Conservation (phyloP, 2,888 invertebrate genomes). For the Parnassius mnemosyne region DNA sequence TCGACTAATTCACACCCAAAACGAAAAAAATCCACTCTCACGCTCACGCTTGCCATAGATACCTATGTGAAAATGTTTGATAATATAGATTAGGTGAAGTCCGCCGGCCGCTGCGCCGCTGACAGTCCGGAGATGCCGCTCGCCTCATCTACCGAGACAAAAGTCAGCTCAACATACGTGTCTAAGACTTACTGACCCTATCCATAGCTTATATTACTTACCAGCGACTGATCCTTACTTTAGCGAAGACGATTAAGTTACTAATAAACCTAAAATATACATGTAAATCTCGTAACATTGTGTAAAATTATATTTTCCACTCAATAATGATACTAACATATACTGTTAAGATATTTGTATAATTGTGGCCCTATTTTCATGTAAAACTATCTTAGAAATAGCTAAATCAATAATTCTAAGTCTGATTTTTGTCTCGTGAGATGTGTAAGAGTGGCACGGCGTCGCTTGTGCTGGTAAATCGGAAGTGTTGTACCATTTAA, state of each 20-base stretch:
- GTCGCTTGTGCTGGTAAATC: slow-evolving; percentile 77
- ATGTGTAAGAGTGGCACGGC: slow-evolving; percentile 68
- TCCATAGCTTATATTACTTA: slow-evolving; percentile 38
- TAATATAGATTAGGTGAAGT: slow-evolving; percentile 77
- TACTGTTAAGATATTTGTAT: neutral
- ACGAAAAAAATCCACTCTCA: slow-evolving; percentile 81
- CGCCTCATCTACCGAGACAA: slow-evolving; percentile 81
- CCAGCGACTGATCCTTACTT: slow-evolving; percentile 26
- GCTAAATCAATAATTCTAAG: slow-evolving; percentile 15
- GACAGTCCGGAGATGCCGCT: slow-evolving; percentile 69
- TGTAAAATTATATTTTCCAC: slow-evolving; percentile 6
- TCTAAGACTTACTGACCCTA: slow-evolving; percentile 36
- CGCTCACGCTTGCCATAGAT: slow-evolving; percentile 81
- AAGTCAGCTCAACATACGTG: slow-evolving; percentile 69
- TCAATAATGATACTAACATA: neutral
- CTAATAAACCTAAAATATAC: slow-evolving; percentile 12
- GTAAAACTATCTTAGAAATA: slow-evolving; percentile 3
- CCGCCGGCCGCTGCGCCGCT: slow-evolving; percentile 74
- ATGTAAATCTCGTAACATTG: no score
- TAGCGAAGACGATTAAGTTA: slow-evolving; percentile 11
- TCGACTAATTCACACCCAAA: slow-evolving; percentile 81
- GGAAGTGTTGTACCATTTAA: slow-evolving; percentile 76
- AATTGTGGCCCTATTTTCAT: slow-evolving; percentile 11
- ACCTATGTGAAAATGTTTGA: slow-evolving; percentile 80
- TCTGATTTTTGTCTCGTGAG: slow-evolving; percentile 81